Percentiles rank a stretch among this genome's conserved stretches.
phyloP scores from a whole-genome alignment of 2,888 invertebrate genomes.

The Tromatobia lineatoria region DNA sequence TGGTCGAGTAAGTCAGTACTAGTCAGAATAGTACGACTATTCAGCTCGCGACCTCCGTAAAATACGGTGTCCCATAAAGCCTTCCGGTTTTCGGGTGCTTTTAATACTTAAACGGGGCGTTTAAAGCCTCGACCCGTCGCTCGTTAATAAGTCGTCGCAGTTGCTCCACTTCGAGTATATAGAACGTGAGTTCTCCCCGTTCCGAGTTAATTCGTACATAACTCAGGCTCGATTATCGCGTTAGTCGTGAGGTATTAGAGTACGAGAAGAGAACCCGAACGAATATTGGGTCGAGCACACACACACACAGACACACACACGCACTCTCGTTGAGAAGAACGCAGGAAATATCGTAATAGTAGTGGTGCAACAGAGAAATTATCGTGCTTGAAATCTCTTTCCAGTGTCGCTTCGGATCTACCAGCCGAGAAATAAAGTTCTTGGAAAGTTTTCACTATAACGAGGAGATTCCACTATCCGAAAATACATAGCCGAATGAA shows the following conservation, averaged over 20 bases:
- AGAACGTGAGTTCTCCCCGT: constrained; percentile 33
- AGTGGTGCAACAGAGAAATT: constrained; percentile 38
- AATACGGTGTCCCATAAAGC: constrained; percentile 67
- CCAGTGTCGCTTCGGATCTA: constrained; percentile 25
- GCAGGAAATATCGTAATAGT: constrained; percentile 10
- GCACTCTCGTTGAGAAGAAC: constrained; percentile 9
- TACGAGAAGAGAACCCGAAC: constrained; percentile 26
- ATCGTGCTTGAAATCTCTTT: constrained; percentile 30
- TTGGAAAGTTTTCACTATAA: constrained; percentile 35
- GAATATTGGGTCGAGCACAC: constrained; percentile 47
- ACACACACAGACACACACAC: constrained; percentile 4
- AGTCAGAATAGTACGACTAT: constrained; percentile 13
- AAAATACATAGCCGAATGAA: constrained; percentile 36
- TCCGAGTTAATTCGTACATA: constrained; percentile 67
- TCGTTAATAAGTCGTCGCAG: constrained; percentile 68
- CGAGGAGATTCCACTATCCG: constrained; percentile 6
- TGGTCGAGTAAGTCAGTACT: not conserved
- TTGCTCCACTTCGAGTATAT: constrained; percentile 55
- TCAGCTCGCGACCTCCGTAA: constrained; percentile 59
- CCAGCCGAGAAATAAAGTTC: constrained; percentile 34
- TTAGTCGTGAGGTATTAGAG: constrained; percentile 61
- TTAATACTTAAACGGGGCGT: constrained; percentile 67
- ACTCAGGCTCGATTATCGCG: constrained; percentile 67
- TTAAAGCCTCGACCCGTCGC: constrained; percentile 61
- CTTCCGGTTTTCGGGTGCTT: constrained; percentile 66